Base-by-base conservation (phyloP, 2,888 invertebrate genomes). In the Microdon myrmicae region DNA sequence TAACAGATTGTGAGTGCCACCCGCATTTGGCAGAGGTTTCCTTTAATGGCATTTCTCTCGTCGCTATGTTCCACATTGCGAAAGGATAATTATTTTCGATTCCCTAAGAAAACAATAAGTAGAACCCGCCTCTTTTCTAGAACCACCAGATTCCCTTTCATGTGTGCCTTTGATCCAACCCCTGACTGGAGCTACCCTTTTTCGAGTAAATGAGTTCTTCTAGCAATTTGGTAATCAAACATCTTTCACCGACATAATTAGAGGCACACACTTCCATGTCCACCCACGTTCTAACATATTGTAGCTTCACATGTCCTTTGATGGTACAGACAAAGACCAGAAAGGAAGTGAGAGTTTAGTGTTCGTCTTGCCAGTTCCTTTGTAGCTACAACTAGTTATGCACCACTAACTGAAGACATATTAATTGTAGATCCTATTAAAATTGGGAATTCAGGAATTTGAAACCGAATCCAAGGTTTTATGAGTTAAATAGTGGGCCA, bases 211-310 rank as follows among this genome's bases (percentile, higher is more conserved):
- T n/a, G n/a, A n/a, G n/a, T n/a, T n/a, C 13, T 45, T 23, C 29
- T 7, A 35, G 23, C 58, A 37, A 67, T 70, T 70, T 64, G 38
- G 68, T 72, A 72, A 68, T 73, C 73, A 74, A 75, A 74, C 71
- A 75, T 71, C 70, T 72, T 74, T 72, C 59, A 69, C 69, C 68
- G 71, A 69, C 67, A 55, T 72, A 69, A 71, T 74, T 71, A 71
- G 47, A 69, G 68, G 68, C 67, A 56, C 67, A 41, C 34, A 56
- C 28, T 32, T 25, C 20, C 7, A 35, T 32, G 58, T 58, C 51
- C 51, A 64, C 51, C 58, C 35, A 7, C 37, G n/a, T 44, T 29
- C 26, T 20, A 35, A 16, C 20, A 31, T 23, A 28, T 29, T 44
- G 9, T 34, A 45, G 14, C 37, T 26, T 22, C 9, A 14, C 16